These are phyloP conservation scores for Morpho achilles DNA, from an alignment of 2,888 invertebrate species.

Conservation along the genomic window DNA sequence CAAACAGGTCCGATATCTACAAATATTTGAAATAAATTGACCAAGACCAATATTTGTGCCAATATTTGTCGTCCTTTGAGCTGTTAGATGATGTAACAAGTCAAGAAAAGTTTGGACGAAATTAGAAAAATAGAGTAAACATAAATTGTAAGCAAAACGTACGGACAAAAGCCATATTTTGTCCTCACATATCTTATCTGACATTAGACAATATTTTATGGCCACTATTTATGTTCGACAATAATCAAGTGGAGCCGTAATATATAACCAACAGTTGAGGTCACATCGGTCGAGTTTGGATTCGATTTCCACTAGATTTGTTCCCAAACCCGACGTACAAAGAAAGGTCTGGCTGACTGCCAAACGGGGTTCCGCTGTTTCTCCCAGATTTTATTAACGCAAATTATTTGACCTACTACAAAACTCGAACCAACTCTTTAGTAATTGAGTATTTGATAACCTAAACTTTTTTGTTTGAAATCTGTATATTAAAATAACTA, in stretches of 20 bases:
- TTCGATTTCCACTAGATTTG: slow-evolving; percentile 52
- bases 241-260: slow-evolving; percentile 10
- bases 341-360: slow-evolving; percentile 52
- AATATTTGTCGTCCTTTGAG: no score
- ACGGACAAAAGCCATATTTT: no score
- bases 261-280: slow-evolving; percentile 18
- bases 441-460: not conserved
- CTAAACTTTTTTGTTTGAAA: no score
- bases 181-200: not conserved
- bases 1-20: no score
- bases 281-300: slow-evolving; percentile 28
- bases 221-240: not conserved
- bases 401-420: slow-evolving; percentile 50
- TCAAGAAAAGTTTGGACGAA: no score
- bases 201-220: slow-evolving; percentile 5
- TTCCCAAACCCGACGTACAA: slow-evolving; percentile 45
- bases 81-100: no score
- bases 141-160: no score
- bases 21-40: no score
- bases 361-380: slow-evolving; percentile 58
- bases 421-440: slow-evolving; percentile 26
- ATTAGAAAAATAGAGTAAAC: no score
- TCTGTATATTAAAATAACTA: no score
- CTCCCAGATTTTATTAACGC: slow-evolving; percentile 59
- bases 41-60: no score